A percentile compares a stretch with the other conserved stretches of the same genome.
phyloP scores from a whole-genome alignment of 2,888 invertebrate species.

The Lasiommata megera region DNA sequence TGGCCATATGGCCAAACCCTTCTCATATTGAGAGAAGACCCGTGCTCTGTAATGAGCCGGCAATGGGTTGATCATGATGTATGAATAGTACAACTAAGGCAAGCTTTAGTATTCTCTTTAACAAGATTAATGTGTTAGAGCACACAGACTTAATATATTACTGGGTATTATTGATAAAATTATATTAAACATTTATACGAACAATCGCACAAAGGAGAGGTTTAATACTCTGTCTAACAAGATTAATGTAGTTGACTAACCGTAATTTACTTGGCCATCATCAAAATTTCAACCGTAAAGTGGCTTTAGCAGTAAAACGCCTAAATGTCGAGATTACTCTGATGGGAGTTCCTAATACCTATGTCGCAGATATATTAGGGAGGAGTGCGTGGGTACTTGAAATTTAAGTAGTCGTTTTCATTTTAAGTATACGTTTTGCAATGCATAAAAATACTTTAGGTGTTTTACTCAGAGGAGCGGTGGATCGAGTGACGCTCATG shows the following conservation, averaged over 20 bases:
- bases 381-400: background rate
- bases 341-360: slow-evolving; percentile 16
- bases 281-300: slow-evolving; percentile 22
- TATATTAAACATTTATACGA: background rate
- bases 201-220: slow-evolving; percentile 1
- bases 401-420: slow-evolving; percentile 1
- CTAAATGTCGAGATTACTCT: slow-evolving; percentile 20
- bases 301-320: slow-evolving; percentile 20
- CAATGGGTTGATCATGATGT: too few species aligned
- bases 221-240: slow-evolving; percentile 5
- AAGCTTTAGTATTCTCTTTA: background rate
- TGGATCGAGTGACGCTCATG: too few species aligned
- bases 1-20: too few species aligned
- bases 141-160: too few species aligned
- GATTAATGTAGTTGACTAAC: slow-evolving; percentile 14
- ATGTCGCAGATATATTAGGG: slow-evolving; percentile 1
- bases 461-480: background rate
- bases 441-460: background rate
- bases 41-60: too few species aligned
- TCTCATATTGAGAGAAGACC: too few species aligned
- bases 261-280: slow-evolving; percentile 21
- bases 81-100: too few species aligned
- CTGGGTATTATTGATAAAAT: background rate
- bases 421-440: background rate
- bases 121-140: slow-evolving; percentile 16